These are phyloP conservation scores for Epirrita christyi DNA, from an alignment of 2,888 invertebrate genomes.

Conservation along the genomic window DNA sequence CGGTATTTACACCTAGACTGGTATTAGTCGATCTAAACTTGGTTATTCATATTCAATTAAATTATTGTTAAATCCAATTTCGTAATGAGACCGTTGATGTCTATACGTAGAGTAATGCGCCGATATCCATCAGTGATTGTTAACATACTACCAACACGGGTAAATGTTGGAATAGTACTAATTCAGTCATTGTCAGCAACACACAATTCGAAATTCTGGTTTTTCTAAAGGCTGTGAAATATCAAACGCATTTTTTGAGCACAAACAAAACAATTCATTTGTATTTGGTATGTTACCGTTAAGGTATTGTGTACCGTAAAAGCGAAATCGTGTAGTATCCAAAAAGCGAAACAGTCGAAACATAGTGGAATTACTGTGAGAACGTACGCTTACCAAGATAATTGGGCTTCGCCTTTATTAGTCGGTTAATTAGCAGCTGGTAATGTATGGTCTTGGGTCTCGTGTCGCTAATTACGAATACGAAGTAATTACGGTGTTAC, in stretches of 20 bases:
- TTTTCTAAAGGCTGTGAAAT: conserved; percentile 25
- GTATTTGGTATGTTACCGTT: conserved; percentile 41
- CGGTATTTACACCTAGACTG: too few species aligned
- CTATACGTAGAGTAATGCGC: too few species aligned
- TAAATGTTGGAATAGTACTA: neutral
- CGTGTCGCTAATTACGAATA: conserved; percentile 3
- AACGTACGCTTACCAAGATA: conserved; percentile 27
- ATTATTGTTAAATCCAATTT: too few species aligned
- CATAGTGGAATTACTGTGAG: conserved; percentile 39
- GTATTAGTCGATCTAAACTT: too few species aligned
- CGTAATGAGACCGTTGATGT: too few species aligned
- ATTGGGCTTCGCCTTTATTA: conserved; percentile 39
- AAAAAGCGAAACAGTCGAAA: conserved; percentile 33
- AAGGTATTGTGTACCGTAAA: conserved; percentile 42
- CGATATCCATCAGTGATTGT: too few species aligned
- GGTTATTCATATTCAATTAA: too few species aligned
- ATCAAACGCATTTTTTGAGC: conserved; percentile 19
- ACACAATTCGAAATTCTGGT: neutral
- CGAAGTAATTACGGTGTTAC: neutral
- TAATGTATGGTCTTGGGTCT: conserved; percentile 9
- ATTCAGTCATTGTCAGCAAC: neutral
- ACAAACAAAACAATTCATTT: conserved; percentile 30
- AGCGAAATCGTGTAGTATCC: conserved; percentile 41
- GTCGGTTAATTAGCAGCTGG: conserved; percentile 34
- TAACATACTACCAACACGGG: neutral